A percentile compares a stretch with the other conserved stretches of the same genome.
These are phyloP conservation scores for Anoncus sp. DNA, from an alignment of 2,888 invertebrate species.

Conservation along the genomic window DNA sequence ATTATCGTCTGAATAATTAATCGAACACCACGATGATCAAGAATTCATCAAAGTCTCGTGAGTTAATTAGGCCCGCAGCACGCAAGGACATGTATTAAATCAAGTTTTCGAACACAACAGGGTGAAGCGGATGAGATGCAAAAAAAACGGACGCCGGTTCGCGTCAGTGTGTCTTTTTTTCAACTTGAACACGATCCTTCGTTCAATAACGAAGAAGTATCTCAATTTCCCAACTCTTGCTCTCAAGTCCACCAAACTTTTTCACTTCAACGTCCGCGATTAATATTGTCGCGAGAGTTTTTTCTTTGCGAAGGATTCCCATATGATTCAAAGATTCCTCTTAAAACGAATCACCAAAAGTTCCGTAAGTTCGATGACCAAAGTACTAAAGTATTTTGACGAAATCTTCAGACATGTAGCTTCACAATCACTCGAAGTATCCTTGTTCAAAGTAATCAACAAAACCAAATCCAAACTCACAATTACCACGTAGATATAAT, in stretches of 20 bases:
- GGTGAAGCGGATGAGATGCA: conserved; percentile 12
- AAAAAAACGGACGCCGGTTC: too few relatives aligned
- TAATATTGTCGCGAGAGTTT: too few relatives aligned
- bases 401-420: neutral
- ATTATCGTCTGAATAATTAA: conserved; percentile 69
- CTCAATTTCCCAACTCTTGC: too few relatives aligned
- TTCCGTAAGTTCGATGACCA: conserved; percentile 7
- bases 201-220: too few relatives aligned
- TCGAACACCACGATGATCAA: conserved; percentile 59
- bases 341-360: neutral
- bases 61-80: conserved; percentile 45
- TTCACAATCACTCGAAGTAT: conserved; percentile 43
- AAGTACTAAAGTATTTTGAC: neutral
- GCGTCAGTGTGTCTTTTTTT: too few relatives aligned
- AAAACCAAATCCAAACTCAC: conserved; percentile 15
- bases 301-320: too few relatives aligned
- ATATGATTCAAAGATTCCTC: too few relatives aligned
- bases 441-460: conserved; percentile 15
- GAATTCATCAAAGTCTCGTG: conserved; percentile 37
- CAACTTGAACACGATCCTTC: too few relatives aligned
- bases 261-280: too few relatives aligned
- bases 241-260: too few relatives aligned
- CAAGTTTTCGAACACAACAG: conserved; percentile 34
- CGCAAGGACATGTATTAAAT: conserved; percentile 35
- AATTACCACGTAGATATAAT: too few relatives aligned